Evolutionary conservation across 2,888 invertebrate genomes (phyloP).

Genomic region (Cheilosia impressa): DNA sequence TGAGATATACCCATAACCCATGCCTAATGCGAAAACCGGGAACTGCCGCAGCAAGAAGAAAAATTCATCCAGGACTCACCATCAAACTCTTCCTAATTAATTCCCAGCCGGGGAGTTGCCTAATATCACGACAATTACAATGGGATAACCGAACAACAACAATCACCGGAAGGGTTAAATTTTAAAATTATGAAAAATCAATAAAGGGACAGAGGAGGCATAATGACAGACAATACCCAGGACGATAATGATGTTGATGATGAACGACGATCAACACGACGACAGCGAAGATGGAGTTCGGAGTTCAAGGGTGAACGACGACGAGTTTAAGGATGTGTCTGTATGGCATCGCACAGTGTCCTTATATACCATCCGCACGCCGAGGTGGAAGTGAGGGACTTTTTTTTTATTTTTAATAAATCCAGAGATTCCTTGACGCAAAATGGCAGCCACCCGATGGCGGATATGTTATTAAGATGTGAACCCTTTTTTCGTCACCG

Average conservation of each 20-base stretch:
- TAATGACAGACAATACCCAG: constrained; percentile 31
- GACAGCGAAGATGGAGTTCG: constrained; percentile 63
- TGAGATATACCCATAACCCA: constrained; percentile 32
- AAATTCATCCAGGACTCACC: constrained; percentile 16
- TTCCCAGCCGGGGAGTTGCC: constrained; percentile 61
- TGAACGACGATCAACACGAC: constrained; percentile 27
- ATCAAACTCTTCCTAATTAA: constrained; percentile 44
- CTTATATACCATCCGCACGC: not conserved
- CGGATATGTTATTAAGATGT: constrained; percentile 68
- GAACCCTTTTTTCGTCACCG: constrained; percentile 61
- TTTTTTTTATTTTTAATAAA: constrained; percentile 57
- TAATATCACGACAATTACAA: constrained; percentile 71
- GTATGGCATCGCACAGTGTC: not conserved
- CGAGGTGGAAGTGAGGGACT: constrained; percentile 36
- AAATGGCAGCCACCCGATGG: constrained; percentile 69
- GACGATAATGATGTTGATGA: constrained; percentile 35
- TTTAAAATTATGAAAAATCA: constrained; percentile 70
- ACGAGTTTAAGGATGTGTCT: constrained; percentile 36
- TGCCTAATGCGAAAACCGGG: not conserved
- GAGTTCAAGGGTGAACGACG: not conserved
- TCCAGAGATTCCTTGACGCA: constrained; percentile 64
- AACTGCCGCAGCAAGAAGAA: no score
- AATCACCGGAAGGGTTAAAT: constrained; percentile 67
- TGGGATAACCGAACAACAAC: constrained; percentile 53
- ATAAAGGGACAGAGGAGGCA: constrained; percentile 48